Evolutionary conservation across 2,797 vertebrate genomes (phyloP).

Genomic region (Peromyscus eremicus): DNA sequence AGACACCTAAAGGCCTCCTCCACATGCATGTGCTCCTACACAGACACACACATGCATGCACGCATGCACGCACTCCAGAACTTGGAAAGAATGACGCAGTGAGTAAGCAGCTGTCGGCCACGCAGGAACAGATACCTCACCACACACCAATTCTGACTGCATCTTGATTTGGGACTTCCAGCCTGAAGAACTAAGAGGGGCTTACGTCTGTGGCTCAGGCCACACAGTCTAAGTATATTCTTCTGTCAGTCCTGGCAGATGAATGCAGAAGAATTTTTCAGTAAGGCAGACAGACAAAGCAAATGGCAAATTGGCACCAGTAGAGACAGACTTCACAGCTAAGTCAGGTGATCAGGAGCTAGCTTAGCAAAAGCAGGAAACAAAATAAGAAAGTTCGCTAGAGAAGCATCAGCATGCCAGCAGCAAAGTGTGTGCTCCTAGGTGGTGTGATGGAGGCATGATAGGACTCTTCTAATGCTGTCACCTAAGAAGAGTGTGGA

Average conservation of each 20-base stretch:
- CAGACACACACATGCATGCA: neutral
- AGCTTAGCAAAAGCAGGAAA: neutral
- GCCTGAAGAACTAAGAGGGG: neutral
- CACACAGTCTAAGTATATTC: neutral
- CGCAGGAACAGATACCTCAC: neutral
- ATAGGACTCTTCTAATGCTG: neutral
- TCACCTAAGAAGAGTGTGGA: neutral
- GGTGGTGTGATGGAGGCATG: neutral
- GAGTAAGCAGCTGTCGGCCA: neutral
- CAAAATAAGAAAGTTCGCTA: neutral
- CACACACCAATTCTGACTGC: neutral
- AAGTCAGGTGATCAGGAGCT: neutral
- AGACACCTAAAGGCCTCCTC: neutral
- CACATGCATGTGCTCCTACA: fast-evolving
- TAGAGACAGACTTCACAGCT: neutral
- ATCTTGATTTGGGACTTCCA: neutral
- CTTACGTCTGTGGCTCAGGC: neutral
- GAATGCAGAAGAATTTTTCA: neutral
- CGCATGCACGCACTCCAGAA: fast-evolving
- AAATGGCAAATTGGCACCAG: neutral
- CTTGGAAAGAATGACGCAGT: neutral
- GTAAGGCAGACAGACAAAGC: neutral
- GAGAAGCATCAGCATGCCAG: neutral
- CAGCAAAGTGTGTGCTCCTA: neutral
- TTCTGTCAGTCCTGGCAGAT: neutral